These are phyloP conservation scores for Opisthograptis luteolata DNA, from an alignment of 2,888 invertebrate genomes.

Conservation along the genomic window DNA sequence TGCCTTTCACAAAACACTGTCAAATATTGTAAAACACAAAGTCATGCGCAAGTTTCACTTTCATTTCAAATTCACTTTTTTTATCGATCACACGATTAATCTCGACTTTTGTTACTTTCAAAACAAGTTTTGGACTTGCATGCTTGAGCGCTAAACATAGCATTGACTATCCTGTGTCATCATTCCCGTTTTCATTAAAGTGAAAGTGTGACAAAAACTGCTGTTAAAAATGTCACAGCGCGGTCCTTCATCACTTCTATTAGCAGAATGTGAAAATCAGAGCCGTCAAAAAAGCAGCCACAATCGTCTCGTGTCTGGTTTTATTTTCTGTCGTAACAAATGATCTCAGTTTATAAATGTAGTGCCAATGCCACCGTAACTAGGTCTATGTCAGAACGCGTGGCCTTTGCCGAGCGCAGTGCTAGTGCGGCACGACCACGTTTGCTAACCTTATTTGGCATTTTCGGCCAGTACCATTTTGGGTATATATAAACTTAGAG, in stretches of 20 bases:
- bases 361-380: constrained; percentile 82
- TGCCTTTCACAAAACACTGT: constrained; percentile 27
- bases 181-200: too few species aligned
- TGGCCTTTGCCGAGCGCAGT: constrained; percentile 57
- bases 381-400: constrained; percentile 80
- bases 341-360: constrained; percentile 81
- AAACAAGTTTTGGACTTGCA: constrained; percentile 25
- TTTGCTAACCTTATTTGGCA: constrained; percentile 58
- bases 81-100: constrained; percentile 36
- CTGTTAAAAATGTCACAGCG: constrained; percentile 9
- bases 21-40: constrained; percentile 33
- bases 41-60: constrained; percentile 38
- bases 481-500: too few species aligned
- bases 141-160: too few species aligned
- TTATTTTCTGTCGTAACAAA: constrained; percentile 73
- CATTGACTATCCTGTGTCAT: too few species aligned
- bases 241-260: not conserved
- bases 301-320: constrained; percentile 50
- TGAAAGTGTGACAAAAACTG: not conserved
- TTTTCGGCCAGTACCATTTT: constrained; percentile 39
- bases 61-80: constrained; percentile 40
- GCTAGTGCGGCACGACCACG: constrained; percentile 42
- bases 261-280: constrained; percentile 31
- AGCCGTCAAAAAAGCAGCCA: constrained; percentile 58
- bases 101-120: constrained; percentile 35